These are phyloP conservation scores for Plutella xylostella DNA, from an alignment of 2,888 invertebrate genomes.

Conservation along the genomic window DNA sequence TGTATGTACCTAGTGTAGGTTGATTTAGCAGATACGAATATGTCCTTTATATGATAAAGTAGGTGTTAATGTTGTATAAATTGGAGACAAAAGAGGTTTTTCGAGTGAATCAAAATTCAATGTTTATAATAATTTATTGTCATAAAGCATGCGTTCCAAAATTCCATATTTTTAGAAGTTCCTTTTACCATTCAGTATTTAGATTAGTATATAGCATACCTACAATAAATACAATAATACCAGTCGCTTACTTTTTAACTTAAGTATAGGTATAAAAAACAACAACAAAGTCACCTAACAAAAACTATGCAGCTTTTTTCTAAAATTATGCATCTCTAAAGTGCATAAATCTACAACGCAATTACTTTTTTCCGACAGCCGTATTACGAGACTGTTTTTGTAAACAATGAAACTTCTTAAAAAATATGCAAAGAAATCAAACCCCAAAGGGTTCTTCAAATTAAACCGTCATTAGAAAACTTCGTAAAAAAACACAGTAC, in stretches of 20 bases:
- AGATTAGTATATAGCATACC: no score
- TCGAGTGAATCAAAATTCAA: no score
- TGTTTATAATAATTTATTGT: no score
- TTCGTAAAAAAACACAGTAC: slow-evolving; percentile 29
- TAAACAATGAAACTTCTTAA: slow-evolving; percentile 45
- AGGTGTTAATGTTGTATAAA: no score
- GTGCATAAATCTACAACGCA: slow-evolving; percentile 59
- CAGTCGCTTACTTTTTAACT: neutral
- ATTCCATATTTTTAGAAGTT: no score
- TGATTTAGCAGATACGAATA: no score
- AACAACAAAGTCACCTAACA: neutral
- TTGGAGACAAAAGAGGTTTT: no score
- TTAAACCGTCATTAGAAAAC: slow-evolving; percentile 66
- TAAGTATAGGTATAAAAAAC: neutral
- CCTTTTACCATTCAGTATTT: no score
- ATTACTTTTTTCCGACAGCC: slow-evolving; percentile 66
- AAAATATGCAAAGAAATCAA: slow-evolving; percentile 50
- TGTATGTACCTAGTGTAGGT: no score
- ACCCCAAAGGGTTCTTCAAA: slow-evolving; percentile 69
- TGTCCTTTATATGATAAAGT: no score
- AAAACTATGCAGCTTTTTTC: neutral
- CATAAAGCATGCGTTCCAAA: no score
- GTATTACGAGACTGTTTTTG: slow-evolving; percentile 64
- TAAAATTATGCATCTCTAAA: slow-evolving; percentile 17
- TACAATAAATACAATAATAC: no score